These are phyloP conservation scores for Petrocephalus microphthalmus DNA, from an alignment of 2,113 vertebrate species.

Conservation along the genomic window DNA sequence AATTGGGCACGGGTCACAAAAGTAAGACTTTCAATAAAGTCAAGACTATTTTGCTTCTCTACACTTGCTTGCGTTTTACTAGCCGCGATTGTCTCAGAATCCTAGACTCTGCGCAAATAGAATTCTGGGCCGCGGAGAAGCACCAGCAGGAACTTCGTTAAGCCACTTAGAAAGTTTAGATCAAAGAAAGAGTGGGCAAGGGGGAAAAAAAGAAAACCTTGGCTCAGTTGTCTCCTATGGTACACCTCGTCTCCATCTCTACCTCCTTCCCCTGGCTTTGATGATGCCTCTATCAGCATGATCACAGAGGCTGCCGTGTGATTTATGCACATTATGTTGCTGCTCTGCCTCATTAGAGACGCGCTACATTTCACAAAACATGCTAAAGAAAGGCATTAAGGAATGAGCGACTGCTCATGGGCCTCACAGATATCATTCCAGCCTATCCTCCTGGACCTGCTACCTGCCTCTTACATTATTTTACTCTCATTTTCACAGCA, in stretches of 20 bases:
- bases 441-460: not conserved
- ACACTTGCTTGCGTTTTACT: not conserved
- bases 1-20: not conserved
- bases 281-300: constrained; percentile 39
- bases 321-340: constrained; percentile 47
- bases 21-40: not conserved
- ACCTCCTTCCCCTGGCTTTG: constrained; percentile 37
- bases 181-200: constrained; percentile 20
- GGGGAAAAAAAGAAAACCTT: constrained; percentile 8
- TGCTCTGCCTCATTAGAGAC: constrained; percentile 35
- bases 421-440: too few relatives aligned
- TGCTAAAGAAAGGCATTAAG: constrained; percentile 26
- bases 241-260: constrained; percentile 20
- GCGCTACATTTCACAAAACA: constrained; percentile 30
- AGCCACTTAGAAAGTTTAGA: constrained; percentile 25
- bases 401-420: constrained; percentile 7
- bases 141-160: not conserved
- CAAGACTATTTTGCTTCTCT: not conserved
- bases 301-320: constrained; percentile 43
- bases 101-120: not conserved
- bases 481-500: not conserved
- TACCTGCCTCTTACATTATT: not conserved
- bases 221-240: constrained; percentile 18
- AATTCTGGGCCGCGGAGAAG: not conserved
- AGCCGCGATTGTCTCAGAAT: not conserved